phyloP scores from a whole-genome alignment of 1,140 invertebrate genomes.

The Telenomus remus region DNA sequence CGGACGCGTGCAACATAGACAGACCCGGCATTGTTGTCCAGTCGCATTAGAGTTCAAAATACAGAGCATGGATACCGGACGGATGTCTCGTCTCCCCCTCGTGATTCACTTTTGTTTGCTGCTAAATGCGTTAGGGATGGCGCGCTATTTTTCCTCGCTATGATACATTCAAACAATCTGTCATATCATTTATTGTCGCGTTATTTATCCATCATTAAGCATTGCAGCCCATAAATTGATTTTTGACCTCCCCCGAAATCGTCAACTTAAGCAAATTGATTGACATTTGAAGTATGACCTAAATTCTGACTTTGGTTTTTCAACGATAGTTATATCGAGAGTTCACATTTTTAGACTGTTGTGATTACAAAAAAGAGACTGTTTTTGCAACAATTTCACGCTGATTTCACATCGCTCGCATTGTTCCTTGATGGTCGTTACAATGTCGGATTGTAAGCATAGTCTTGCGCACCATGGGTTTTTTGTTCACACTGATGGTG shows the following conservation, averaged over 20 bases:
- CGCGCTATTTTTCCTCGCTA: slow-evolving; percentile 37
- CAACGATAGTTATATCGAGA: no score
- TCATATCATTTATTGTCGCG: slow-evolving; percentile 31
- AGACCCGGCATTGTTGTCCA: slow-evolving; percentile 65
- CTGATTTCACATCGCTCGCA: slow-evolving; percentile 40
- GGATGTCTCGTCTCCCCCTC: slow-evolving; percentile 47
- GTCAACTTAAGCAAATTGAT: neutral
- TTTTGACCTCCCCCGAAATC: neutral
- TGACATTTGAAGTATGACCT: no score
- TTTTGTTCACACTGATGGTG: slow-evolving; percentile 58
- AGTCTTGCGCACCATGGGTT: slow-evolving; percentile 62
- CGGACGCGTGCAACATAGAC: slow-evolving; percentile 64
- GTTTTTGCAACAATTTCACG: slow-evolving; percentile 45
- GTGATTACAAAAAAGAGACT: slow-evolving; percentile 31
- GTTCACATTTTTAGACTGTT: no score
- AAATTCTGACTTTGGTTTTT: no score
- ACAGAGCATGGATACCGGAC: slow-evolving; percentile 49
- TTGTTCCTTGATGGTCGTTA: slow-evolving; percentile 62
- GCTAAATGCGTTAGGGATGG: slow-evolving; percentile 52
- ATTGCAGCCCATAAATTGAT: neutral
- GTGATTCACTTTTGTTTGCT: slow-evolving; percentile 54
- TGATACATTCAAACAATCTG: slow-evolving; percentile 40
- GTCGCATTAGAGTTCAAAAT: slow-evolving; percentile 63
- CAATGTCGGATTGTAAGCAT: slow-evolving; percentile 68
- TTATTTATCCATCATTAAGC: slow-evolving; percentile 19